Conservation (phyloP, 2,113 vertebrate genomes). For the Plectropomus leopardus region DNA sequence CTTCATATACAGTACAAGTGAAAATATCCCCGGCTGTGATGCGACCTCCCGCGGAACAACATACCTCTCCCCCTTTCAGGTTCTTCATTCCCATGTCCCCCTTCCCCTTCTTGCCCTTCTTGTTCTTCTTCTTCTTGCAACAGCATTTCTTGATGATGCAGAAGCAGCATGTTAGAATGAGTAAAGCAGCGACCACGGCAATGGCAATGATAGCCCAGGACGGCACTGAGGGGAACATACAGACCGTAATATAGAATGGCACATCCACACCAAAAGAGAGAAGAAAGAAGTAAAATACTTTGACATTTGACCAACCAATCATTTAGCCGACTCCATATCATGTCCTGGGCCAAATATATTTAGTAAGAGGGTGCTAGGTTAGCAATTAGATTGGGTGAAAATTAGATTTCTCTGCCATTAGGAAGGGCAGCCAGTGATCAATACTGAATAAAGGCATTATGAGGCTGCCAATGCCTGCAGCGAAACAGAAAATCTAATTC, state of each 20-base stretch:
- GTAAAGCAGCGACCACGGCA: slow-evolving; percentile 91
- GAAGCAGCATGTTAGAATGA: slow-evolving; percentile 97
- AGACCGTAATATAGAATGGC: slow-evolving; percentile 39
- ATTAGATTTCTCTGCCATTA: slow-evolving; percentile 77
- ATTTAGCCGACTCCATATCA: slow-evolving; percentile 60
- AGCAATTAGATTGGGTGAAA: slow-evolving; percentile 71
- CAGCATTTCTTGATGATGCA: slow-evolving; percentile 99
- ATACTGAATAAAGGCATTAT: slow-evolving; percentile 80
- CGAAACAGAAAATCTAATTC: slow-evolving; percentile 56
- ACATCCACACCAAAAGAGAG: slow-evolving; percentile 26
- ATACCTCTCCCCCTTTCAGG: slow-evolving; percentile 91
- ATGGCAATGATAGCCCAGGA: slow-evolving; percentile 97
- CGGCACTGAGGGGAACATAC: slow-evolving; percentile 86
- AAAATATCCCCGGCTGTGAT: slow-evolving; percentile 21
- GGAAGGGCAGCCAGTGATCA: slow-evolving; percentile 72
- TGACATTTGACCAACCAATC: slow-evolving; percentile 73
- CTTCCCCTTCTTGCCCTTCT: slow-evolving; percentile 97
- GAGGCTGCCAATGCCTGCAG: slow-evolving; percentile 63
- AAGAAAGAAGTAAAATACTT: slow-evolving; percentile 52
- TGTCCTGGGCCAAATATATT: slow-evolving; percentile 70
- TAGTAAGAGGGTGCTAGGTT: slow-evolving; percentile 69
- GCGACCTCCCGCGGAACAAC: slow-evolving; percentile 46
- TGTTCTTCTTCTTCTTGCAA: slow-evolving; percentile 99
- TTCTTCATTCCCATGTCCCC: slow-evolving; percentile 99
- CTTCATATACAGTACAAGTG: background rate